Evolutionary conservation across 2,797 vertebrate species (phyloP), one percentile per base, ranked within the genome.

Genomic region (Gorsachius magnificus): DNA sequence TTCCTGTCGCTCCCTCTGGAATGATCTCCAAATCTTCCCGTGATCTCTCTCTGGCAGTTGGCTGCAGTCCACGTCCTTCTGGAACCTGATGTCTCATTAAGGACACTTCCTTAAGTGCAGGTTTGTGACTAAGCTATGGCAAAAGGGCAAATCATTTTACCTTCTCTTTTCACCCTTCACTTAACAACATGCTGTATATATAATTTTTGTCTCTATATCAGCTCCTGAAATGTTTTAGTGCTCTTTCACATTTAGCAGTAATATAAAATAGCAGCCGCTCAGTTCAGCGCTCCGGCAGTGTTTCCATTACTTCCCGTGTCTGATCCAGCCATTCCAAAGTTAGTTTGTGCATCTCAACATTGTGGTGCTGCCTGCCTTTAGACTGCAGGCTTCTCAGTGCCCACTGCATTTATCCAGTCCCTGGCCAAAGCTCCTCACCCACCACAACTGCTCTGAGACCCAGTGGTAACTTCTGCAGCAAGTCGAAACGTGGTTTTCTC

Each of bases 241-340:
- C 69, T 93, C 65, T 86, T 96, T 82, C 65, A 48, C 54, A 48
- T 70, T 89, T 68, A 94, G 71, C 66, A 93, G 63, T 35, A 90
- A 87, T 76, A 89, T 41, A 86, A 95, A 93, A 79, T 31, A 94
- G 81, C 57, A 95, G 61, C 72, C 68, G 45, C n/a, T 90, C 60
- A 70, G 69, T 57, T 89, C 71, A 83, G 76, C 35, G 48, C 38
- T 89, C 89, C 65, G 50, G 38, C 51, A 90, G 43, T 36, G 87
- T 63, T 84, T 92, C 74, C 85, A 19, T 64, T 71, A 43, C 45
- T 77, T 82, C 43, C 57, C 53, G 31, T 31, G 38, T 53, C 78
- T 64, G 36, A 89, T 79, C 35, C 75, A 85, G 36, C 43, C 68
- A 60, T 85, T 85, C 61, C 43, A 26, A 87, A 95, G 72, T 65